A percentile compares a stretch with the other conserved stretches of the same genome.
Conservation (phyloP, 2,797 vertebrate species). For the Ciconia nigra region DNA sequence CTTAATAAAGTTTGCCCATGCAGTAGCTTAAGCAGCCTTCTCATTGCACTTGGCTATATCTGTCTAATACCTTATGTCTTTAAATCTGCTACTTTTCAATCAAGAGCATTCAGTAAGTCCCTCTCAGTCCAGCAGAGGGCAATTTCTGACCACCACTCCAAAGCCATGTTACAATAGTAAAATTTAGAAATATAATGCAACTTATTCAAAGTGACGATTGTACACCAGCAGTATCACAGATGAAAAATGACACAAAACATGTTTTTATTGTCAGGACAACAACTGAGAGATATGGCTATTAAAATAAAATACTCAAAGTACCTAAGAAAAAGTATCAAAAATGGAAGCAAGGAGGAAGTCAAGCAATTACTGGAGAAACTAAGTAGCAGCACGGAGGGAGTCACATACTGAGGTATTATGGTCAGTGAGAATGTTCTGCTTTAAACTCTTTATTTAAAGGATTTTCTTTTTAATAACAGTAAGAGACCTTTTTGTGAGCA, state of each 20-base stretch:
- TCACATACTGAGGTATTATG: not conserved
- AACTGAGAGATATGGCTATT: not conserved
- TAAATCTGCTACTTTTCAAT: not conserved
- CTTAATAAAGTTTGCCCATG: not conserved
- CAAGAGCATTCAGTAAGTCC: not conserved
- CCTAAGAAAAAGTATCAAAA: not conserved
- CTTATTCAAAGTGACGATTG: not conserved
- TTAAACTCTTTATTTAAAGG: not conserved
- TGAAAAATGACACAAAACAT: not conserved
- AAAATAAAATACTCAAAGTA: not conserved
- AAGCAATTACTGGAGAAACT: not conserved
- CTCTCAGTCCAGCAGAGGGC: not conserved
- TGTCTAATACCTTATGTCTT: not conserved
- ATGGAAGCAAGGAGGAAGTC: not conserved
- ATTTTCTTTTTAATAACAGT: not conserved
- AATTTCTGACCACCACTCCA: not conserved
- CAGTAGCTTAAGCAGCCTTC: not conserved
- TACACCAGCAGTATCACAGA: not conserved
- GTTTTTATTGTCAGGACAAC: not conserved
- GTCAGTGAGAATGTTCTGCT: not conserved
- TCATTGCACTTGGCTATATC: not conserved
- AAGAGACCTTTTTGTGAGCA: not conserved
- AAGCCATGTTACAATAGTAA: fast-evolving
- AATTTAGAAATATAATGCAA: not conserved
- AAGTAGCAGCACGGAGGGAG: not conserved